Base-by-base conservation (phyloP, 2,888 invertebrate species). In the Griposia aprilina region DNA sequence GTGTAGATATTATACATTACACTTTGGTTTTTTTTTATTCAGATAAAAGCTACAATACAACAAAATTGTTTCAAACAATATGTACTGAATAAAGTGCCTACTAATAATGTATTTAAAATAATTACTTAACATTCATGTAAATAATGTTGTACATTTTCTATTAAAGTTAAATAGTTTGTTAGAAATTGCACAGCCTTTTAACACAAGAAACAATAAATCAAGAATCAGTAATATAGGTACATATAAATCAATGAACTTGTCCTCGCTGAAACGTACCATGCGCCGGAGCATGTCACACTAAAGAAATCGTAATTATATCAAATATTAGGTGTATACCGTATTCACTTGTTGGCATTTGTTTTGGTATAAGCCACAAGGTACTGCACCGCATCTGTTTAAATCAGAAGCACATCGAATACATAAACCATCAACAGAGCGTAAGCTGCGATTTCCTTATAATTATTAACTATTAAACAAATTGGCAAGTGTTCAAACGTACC, bases 121-220 rank as follows among this genome's bases (percentile, higher is more conserved):
- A 78, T 78, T 71, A 79, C 52, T 62, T 67, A 82, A 76, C 52
- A 69, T 76, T 71, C 60, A 59, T 62, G 66, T 76, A 82, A 82
- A 63, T 73, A 76, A 77, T 68, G 48, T 83, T 79, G 66, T 83
- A 82, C 72, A 80, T 78, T 74, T 81, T 77, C 48, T 84, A 74
- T 78, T 41, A 83, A 84, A 87, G 81, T 75, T 81, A 82, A 84
- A 84, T 85, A 88, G 45, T 87, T 84, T 85, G 76, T 86, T 82
- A 83, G 57, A 82, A 72, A 79, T 84, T 89, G 86, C 90, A 90
- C 90, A 90, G 90, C 90, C 90, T 87, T 90, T 82, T 83, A 83
- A 87, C 84, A 89, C 83, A 89, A 89, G 68, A 85, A 80, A 80
- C 30, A 78, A 65, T 66, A 75, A 75, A 74, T 79, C 15, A 76